Evolutionary conservation across 2,797 vertebrate genomes (phyloP).

Genomic region (Buceros bicornis): DNA sequence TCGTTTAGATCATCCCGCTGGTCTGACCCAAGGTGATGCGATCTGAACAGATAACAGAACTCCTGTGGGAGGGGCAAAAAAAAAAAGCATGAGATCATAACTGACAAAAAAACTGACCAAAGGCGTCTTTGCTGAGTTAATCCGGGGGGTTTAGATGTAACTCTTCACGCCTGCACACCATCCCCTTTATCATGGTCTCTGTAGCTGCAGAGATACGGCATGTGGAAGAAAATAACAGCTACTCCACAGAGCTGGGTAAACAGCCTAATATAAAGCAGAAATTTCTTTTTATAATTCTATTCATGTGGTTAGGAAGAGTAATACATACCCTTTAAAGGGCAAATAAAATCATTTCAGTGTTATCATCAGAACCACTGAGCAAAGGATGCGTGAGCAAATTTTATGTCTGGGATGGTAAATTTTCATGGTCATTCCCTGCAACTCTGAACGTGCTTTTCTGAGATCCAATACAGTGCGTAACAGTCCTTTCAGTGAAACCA

Average conservation of each 20-base stretch:
- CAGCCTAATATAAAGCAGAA: background rate
- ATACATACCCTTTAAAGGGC: background rate
- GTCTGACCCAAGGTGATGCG: background rate
- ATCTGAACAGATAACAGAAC: background rate
- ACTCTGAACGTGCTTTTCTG: background rate
- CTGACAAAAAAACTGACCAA: background rate
- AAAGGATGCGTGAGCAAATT: background rate
- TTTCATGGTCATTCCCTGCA: background rate
- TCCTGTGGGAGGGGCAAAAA: background rate
- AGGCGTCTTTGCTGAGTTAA: background rate
- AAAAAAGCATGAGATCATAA: background rate
- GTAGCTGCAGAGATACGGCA: background rate
- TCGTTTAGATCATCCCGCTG: background rate
- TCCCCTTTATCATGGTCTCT: background rate
- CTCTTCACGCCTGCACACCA: background rate
- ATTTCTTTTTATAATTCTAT: background rate
- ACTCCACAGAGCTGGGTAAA: background rate
- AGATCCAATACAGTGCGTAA: background rate
- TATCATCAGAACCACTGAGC: background rate
- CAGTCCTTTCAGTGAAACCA: background rate
- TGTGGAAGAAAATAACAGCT: background rate
- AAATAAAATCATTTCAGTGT: background rate
- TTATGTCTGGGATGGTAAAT: background rate
- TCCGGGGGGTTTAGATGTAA: background rate
- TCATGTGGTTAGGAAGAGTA: background rate